Evolutionary conservation across 2,888 invertebrate genomes (phyloP), one percentile per base, ranked within the genome.

Genomic region (Ophion obscuratus): DNA sequence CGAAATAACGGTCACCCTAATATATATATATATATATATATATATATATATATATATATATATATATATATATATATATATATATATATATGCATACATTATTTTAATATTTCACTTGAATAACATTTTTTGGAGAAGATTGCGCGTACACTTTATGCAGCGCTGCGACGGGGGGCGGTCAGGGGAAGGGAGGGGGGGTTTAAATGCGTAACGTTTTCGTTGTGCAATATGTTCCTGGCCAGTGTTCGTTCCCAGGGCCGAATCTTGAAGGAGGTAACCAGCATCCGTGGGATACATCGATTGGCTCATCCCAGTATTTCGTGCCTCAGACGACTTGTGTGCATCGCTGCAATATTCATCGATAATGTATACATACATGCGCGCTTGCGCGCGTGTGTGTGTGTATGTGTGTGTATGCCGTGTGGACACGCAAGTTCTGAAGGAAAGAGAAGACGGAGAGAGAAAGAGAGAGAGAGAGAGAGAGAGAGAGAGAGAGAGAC

Each of bases 251-350:
- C 79, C 67, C 74, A 75, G 79, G 53, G 31, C 31, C 36, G 70
- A 20, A 17, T 61, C 36, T 59, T 20, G 71, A 71, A 70, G n/a
- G 74, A 53, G 73, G 82, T 75, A 76, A 76, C 85, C 79, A 73
- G 83, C 75, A 83, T 85, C 83, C 85, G 85, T 86, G 85, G 85
- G 85, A 80, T 67, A 47, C 47, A 64, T 85, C 82, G 79, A 40
- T 68, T 67, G 62, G 27, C 66, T 64, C 64, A 64, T 70, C 67
- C 59, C 71, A 36, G 68, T 36, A 36, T 62, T 36, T 68, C 67
- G 57, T 78, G 44, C 62, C 70, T 68, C 80, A 36, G 47, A 71
- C 59, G 64, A 66, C 40, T 66, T 66, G 53, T 84, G 75, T 84
- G 75, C 64, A 76, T 82, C 76, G 61, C 53, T 61, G 81, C 62